phyloP scores from a whole-genome alignment of 2,797 vertebrate genomes.

The Malacoraja senta region DNA sequence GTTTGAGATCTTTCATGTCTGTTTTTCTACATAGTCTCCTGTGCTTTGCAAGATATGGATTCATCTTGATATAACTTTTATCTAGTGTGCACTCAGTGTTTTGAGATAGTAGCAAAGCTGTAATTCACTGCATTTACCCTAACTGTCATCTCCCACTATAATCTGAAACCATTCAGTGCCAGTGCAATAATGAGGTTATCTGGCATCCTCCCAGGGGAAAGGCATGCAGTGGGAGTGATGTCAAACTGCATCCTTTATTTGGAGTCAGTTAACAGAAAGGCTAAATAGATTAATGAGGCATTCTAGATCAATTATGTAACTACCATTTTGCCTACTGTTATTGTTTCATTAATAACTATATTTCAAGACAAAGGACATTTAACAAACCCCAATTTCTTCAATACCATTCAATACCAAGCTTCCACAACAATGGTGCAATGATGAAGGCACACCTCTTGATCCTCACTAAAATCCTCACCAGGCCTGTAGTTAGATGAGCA shows the following conservation, averaged over 20 bases:
- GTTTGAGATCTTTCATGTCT: background rate
- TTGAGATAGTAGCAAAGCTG: background rate
- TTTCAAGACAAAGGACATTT: background rate
- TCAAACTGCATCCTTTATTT: constrained; percentile 22
- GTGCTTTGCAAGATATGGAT: background rate
- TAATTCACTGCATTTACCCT: background rate
- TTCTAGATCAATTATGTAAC: constrained; percentile 31
- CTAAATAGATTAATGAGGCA: constrained; percentile 7
- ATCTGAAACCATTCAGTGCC: background rate
- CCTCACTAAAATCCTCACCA: background rate
- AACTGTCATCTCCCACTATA: no score
- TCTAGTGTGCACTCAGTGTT: background rate
- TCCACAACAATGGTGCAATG: background rate
- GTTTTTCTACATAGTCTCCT: background rate
- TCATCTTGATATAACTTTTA: background rate
- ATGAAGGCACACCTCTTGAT: background rate
- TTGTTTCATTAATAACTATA: constrained; percentile 15
- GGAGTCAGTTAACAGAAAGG: constrained; percentile 1
- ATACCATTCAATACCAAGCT: background rate
- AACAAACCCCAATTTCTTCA: background rate
- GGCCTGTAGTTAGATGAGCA: background rate
- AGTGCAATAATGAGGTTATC: constrained; percentile 22
- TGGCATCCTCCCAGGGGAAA: constrained; percentile 18
- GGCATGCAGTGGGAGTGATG: background rate
- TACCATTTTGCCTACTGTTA: background rate